Evolutionary conservation across 2,113 vertebrate genomes (phyloP), one percentile per base, ranked within the genome.

Genomic region (Syrrhaptes paradoxus): DNA sequence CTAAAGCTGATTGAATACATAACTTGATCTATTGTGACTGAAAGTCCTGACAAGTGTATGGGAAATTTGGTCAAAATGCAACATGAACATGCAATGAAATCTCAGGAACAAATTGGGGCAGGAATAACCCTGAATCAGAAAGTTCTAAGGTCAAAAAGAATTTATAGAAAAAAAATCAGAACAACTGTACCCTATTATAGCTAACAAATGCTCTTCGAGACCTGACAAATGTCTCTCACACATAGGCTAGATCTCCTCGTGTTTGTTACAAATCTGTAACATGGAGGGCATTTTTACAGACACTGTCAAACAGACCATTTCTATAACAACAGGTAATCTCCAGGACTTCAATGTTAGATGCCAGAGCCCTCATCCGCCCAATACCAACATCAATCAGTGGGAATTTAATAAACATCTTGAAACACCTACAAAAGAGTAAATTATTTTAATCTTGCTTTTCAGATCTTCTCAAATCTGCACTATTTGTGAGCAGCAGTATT

Each of bases 311-410:
- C 10, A 59, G 22, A 36, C 34, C 62, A 61, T 87, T 97, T 73
- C 95, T 87, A 6, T 38, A 81, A 48, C 88, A 94, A 34, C 84
- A 95, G 7, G 63, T 75, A 25, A 67, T 62, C 25, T 89, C 84
- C 57, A 57, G 65, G 28, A 95, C 48, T 66, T 95, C 94, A 45
- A 3, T 52, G 43, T 19, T 17, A 75, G 84, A 72, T n/a, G 85
- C 84, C n/a, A 96, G 67, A 45, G 55, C 89, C 96, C 80, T 94
- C 90, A 65, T 79, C 96, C 18, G 79, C 84, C 10, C 94, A 61
- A 75, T 67, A 41, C 85, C 71, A 51, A 59, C 59, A 93, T 93
- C 72, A 32, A 70, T 7, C 25, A 87, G 41, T 21, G 62, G 71
- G 55, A 97, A 65, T 51, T 96, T 89, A 90, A 95, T 92, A 55